Percentiles rank a stretch among this genome's conserved stretches.
Conservation (phyloP, 1,140 invertebrate species). For the Oscheius sp. region DNA sequence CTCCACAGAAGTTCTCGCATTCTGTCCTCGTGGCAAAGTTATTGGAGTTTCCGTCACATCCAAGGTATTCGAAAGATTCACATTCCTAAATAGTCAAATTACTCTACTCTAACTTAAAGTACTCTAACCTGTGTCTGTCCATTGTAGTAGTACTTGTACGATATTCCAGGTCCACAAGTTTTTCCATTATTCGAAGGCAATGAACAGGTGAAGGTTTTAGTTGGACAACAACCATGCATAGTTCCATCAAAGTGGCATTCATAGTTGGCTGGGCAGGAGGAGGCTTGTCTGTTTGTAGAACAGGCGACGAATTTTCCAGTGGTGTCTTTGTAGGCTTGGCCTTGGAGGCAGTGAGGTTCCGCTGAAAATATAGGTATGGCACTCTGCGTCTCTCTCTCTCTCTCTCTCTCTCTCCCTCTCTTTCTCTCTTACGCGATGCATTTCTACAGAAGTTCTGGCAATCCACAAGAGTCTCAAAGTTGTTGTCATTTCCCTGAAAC, state of each 20-base stretch:
- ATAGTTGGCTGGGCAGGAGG: constrained; percentile 34
- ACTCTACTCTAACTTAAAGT: not conserved
- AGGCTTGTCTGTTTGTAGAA: constrained; percentile 21
- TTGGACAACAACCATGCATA: constrained; percentile 40
- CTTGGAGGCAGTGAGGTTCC: constrained; percentile 38
- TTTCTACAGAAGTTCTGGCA: constrained; percentile 43
- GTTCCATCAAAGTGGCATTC: constrained; percentile 41
- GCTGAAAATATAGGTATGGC: not conserved
- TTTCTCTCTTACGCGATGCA: constrained; percentile 26
- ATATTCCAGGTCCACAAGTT: constrained; percentile 43
- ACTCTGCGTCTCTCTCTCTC: not conserved
- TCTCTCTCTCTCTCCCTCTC: no score
- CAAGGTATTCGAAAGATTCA: constrained; percentile 37
- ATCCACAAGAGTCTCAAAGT: constrained; percentile 41
- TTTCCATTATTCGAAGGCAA: constrained; percentile 37
- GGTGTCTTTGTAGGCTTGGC: constrained; percentile 40
- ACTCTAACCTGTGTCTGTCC: not conserved
- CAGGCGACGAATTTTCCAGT: constrained; percentile 36
- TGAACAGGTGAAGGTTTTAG: constrained; percentile 40
- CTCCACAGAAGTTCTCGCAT: constrained; percentile 43
- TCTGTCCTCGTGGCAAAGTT: constrained; percentile 40
- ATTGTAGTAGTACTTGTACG: constrained; percentile 44
- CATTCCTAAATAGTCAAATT: constrained; percentile 25
- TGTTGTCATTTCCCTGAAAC: constrained; percentile 41
- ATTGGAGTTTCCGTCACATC: constrained; percentile 41